These are phyloP conservation scores for Eupithecia tripunctaria DNA, from an alignment of 2,888 invertebrate species.

Conservation along the genomic window DNA sequence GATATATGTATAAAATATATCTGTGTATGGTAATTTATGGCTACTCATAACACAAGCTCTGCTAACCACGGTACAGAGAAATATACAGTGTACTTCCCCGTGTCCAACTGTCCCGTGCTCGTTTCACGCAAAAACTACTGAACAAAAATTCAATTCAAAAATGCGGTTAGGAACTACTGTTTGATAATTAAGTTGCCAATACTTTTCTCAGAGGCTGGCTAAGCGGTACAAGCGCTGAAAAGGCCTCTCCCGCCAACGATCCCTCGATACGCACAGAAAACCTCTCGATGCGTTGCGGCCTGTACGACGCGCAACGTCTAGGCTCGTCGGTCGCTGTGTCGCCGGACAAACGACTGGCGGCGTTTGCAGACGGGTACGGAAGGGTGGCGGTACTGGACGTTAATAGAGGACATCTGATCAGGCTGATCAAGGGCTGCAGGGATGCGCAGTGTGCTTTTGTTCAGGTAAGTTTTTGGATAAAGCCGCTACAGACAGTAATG, in stretches of 20 bases:
- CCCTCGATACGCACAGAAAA: slow-evolving; percentile 87
- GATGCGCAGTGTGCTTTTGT: slow-evolving; percentile 98
- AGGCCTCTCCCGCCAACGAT: slow-evolving; percentile 62
- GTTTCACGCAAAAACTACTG: too few species aligned
- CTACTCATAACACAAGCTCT: too few species aligned
- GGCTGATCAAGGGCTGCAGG: slow-evolving; percentile 97
- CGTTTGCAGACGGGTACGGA: slow-evolving; percentile 93
- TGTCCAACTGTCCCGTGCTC: too few species aligned
- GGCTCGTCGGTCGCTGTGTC: slow-evolving; percentile 89
- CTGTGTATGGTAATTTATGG: too few species aligned
- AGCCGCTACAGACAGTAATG: too few species aligned
- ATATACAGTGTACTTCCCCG: too few species aligned
- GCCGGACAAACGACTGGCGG: slow-evolving; percentile 91
- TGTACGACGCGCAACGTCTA: slow-evolving; percentile 91
- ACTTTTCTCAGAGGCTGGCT: slow-evolving; percentile 73
- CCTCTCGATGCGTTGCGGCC: slow-evolving; percentile 91
- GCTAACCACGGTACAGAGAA: too few species aligned
- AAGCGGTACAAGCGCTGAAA: slow-evolving; percentile 67
- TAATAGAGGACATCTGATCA: slow-evolving; percentile 89
- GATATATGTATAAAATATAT: too few species aligned
- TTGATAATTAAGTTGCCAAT: slow-evolving; percentile 4
- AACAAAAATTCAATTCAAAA: too few species aligned
- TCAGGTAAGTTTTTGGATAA: slow-evolving; percentile 81
- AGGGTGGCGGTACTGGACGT: slow-evolving; percentile 95
- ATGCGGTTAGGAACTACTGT: too few species aligned